Percentiles rank a stretch among this genome's conserved stretches.
phyloP scores from a whole-genome alignment of 2,888 invertebrate genomes.

The Tipula unca region DNA sequence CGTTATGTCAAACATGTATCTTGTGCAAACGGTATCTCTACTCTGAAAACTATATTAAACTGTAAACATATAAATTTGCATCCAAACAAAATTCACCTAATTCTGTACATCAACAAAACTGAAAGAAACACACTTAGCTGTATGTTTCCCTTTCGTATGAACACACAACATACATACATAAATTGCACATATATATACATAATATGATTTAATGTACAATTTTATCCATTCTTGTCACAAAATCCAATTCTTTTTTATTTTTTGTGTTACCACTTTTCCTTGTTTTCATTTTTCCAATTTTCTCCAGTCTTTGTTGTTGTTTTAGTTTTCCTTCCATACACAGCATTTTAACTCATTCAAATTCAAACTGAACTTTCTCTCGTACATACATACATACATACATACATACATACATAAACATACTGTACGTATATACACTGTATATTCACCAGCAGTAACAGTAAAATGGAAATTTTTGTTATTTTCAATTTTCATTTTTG shows the following conservation, averaged over 20 bases:
- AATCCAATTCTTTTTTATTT: neutral
- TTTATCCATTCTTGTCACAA: constrained; percentile 14
- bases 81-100: neutral
- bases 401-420: neutral
- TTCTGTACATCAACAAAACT: neutral
- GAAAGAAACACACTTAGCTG: neutral
- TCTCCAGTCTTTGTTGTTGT: neutral
- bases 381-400: neutral
- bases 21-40: no score
- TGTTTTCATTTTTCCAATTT: neutral
- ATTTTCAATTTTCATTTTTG: constrained; percentile 10
- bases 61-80: neutral
- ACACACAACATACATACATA: neutral
- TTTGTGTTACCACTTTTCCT: neutral
- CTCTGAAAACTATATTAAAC: neutral
- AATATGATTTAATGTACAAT: neutral
- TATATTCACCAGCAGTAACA: neutral
- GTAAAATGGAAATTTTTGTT: constrained; percentile 1
- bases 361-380: constrained; percentile 8
- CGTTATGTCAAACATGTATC: no score
- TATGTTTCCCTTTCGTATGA: neutral
- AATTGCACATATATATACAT: neutral
- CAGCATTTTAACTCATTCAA: neutral
- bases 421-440: neutral
- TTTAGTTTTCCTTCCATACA: neutral